Percentiles rank a stretch among this genome's conserved stretches.
phyloP scores from a whole-genome alignment of 2,113 vertebrate species.

The Leucosticte australis region DNA sequence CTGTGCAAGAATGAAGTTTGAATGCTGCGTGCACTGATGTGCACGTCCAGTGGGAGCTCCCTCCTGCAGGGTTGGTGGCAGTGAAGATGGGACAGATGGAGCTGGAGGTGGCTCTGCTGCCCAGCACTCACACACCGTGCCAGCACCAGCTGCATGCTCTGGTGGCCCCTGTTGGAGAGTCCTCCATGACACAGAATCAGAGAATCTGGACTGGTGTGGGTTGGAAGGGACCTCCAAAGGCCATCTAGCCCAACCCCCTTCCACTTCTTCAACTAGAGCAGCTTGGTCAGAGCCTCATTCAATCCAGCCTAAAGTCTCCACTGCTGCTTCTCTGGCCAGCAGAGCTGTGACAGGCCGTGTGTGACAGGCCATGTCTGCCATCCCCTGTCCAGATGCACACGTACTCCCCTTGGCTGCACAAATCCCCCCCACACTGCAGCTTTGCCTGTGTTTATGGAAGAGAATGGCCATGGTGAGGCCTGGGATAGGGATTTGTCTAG shows the following conservation, averaged over 20 bases:
- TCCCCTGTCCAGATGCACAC: not conserved
- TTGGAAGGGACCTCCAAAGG: not conserved
- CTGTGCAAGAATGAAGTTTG: not conserved
- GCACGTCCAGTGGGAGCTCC: accelerated
- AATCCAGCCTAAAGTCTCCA: not conserved
- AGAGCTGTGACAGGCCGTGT: not conserved
- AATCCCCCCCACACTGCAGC: not conserved
- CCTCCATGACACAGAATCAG: not conserved
- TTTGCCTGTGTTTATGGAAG: not conserved
- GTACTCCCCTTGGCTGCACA: not conserved
- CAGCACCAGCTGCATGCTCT: not conserved
- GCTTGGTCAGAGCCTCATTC: not conserved
- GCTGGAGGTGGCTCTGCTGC: not conserved
- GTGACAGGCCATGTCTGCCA: not conserved
- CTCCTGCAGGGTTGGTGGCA: not conserved
- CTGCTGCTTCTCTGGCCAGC: not conserved
- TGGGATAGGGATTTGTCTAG: not conserved
- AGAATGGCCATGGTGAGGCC: accelerated
- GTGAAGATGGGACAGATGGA: not conserved
- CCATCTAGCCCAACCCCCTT: not conserved
- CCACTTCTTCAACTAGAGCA: not conserved
- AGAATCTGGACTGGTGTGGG: not conserved
- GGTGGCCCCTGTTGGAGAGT: not conserved
- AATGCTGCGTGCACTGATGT: too few relatives aligned
- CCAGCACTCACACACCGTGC: not conserved